Conservation (phyloP, 1,140 invertebrate species). For the Doryteuthis pealeii region DNA sequence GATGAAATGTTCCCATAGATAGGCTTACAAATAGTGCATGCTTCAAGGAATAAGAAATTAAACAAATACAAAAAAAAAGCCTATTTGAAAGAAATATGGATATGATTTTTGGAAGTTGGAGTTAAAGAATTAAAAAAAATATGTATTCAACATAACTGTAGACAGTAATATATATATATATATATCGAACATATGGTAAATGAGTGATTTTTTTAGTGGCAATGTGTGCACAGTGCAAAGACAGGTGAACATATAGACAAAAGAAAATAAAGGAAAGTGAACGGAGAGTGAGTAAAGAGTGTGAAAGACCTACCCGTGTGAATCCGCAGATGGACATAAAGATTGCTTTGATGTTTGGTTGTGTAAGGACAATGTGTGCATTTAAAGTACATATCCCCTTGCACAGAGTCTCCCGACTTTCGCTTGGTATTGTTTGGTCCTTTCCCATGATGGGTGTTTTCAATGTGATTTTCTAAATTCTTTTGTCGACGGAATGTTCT, state of each 20-base stretch:
- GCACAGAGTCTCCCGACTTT: constrained; percentile 42
- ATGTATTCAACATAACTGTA: too few species aligned
- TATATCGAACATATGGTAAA: too few species aligned
- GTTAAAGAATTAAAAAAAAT: too few species aligned
- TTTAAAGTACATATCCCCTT: constrained; percentile 56
- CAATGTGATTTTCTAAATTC: constrained; percentile 55
- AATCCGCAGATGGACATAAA: constrained; percentile 56
- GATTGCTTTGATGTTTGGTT: constrained; percentile 58
- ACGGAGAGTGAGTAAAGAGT: not conserved
- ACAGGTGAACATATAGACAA: constrained; percentile 1
- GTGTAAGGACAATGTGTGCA: constrained; percentile 58
- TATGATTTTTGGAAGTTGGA: too few species aligned
- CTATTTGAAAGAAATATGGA: too few species aligned
- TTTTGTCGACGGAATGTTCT: constrained; percentile 54
- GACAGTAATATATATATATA: too few species aligned
- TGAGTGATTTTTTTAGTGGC: not conserved
- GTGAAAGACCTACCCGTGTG: constrained; percentile 51
- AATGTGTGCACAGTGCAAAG: not conserved
- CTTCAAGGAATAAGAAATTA: too few species aligned
- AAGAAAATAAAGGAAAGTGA: not conserved
- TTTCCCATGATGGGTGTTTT: constrained; percentile 55
- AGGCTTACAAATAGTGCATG: too few species aligned
- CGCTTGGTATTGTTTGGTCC: constrained; percentile 28
- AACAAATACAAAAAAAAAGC: too few species aligned
- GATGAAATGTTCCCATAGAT: too few species aligned